A percentile compares a stretch with the other conserved stretches of the same genome.
These are phyloP conservation scores for Brachionus rotundiformis DNA, from an alignment of 1,140 invertebrate genomes.

Conservation along the genomic window DNA sequence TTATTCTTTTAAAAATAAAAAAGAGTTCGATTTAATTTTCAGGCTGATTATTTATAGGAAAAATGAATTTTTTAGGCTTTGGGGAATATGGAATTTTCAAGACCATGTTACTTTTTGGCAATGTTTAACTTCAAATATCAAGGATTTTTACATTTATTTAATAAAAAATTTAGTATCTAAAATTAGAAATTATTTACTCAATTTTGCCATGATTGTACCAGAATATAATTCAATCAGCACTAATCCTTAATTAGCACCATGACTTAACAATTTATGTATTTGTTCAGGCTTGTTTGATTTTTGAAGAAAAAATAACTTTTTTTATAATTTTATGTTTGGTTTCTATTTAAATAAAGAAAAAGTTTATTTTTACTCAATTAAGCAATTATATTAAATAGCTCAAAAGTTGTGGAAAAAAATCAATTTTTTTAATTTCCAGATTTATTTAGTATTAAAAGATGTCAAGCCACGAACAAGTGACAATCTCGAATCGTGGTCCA, in stretches of 20 bases:
- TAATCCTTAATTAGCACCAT: neutral
- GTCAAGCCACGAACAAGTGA: neutral
- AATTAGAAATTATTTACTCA: neutral
- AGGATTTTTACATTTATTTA: too few relatives aligned
- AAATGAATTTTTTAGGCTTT: neutral
- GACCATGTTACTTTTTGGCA: too few relatives aligned
- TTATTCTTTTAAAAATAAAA: neutral
- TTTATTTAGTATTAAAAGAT: slow-evolving; percentile 24
- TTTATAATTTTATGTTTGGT: too few relatives aligned
- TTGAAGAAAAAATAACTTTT: neutral
- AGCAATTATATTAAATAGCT: neutral
- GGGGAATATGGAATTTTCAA: neutral
- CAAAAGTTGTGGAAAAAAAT: neutral
- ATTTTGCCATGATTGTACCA: neutral
- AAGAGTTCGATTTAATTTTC: neutral
- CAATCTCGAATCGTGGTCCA: neutral
- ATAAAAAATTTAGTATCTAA: neutral
- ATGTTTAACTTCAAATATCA: too few relatives aligned
- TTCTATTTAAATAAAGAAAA: neutral
- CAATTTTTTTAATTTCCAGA: neutral
- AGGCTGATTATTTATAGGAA: neutral
- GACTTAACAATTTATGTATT: neutral
- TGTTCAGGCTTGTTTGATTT: neutral
- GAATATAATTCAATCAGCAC: neutral
- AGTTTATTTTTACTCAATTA: neutral